These are phyloP conservation scores for Pangasius djambal DNA, from an alignment of 2,797 vertebrate species.

Conservation along the genomic window DNA sequence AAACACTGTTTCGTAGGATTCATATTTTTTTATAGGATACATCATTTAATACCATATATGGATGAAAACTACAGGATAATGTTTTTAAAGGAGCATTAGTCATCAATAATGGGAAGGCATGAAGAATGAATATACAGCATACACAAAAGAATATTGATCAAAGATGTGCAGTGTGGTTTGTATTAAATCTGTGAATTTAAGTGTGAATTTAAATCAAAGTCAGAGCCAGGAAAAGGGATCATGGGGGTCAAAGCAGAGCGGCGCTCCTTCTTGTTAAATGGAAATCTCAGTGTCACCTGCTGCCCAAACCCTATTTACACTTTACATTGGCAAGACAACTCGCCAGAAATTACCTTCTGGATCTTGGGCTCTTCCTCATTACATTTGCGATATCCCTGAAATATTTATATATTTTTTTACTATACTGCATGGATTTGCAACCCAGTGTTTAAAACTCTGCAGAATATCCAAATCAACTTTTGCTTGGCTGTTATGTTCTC, in stretches of 20 bases:
- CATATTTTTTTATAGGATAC: not conserved
- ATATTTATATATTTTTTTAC: not conserved
- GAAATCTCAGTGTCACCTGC: slow-evolving; percentile 5
- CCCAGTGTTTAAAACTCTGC: not conserved
- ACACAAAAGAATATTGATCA: slow-evolving; percentile 37
- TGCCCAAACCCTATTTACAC: slow-evolving; percentile 23
- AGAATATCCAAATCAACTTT: not conserved
- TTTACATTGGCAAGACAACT: not conserved
- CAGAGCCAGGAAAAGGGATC: not conserved
- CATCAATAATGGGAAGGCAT: not conserved
- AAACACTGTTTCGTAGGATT: not conserved
- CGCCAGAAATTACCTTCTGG: not conserved
- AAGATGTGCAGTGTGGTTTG: slow-evolving; percentile 10
- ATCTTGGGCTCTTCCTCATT: not conserved
- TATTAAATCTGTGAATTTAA: slow-evolving; percentile 2
- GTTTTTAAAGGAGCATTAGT: not conserved
- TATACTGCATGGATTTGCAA: not conserved
- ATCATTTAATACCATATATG: not conserved
- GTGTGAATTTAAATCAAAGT: slow-evolving; percentile 29
- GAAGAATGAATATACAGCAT: not conserved
- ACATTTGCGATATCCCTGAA: no score
- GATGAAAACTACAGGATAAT: not conserved
- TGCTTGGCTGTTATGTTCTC: not conserved
- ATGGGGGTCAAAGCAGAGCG: slow-evolving; percentile 2
- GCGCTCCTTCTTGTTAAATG: slow-evolving; percentile 8